phyloP scores from a whole-genome alignment of 1,140 invertebrate species.

The Whitmania pigra region DNA sequence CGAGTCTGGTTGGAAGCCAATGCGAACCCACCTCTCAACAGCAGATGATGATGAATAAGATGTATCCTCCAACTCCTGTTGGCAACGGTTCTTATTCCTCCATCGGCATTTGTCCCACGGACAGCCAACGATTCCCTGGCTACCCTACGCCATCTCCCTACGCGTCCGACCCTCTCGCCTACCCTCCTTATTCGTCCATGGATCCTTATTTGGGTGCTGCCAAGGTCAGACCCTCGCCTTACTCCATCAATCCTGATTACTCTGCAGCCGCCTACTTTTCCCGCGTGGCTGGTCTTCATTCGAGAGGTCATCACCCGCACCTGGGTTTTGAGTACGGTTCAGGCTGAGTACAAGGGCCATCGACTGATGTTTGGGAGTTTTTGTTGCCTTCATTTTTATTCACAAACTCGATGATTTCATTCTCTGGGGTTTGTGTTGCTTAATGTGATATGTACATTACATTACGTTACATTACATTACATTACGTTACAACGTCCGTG shows the following conservation, averaged over 20 bases:
- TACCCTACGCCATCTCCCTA: background rate
- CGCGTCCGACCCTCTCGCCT: conserved; percentile 13
- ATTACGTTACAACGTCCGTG: too few relatives aligned
- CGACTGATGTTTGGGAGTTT: too few relatives aligned
- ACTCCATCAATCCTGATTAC: conserved; percentile 19
- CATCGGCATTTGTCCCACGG: background rate
- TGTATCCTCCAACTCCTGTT: background rate
- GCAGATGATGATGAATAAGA: conserved; percentile 4
- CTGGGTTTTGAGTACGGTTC: conserved; percentile 16
- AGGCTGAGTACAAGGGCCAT: background rate
- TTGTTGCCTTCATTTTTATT: too few relatives aligned
- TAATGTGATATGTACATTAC: too few relatives aligned
- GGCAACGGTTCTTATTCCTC: conserved; percentile 4
- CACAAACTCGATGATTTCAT: too few relatives aligned
- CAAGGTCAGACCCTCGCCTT: conserved; percentile 11
- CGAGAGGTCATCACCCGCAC: conserved; percentile 3
- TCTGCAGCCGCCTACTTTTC: conserved; percentile 13
- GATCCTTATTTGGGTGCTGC: conserved; percentile 5
- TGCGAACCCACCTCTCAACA: background rate
- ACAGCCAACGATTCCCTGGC: conserved; percentile 3
- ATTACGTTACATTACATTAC: too few relatives aligned
- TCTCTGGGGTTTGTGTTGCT: too few relatives aligned
- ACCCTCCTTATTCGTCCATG: background rate
- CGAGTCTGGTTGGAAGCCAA: background rate
- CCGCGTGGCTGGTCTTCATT: conserved; percentile 14